A percentile compares a stretch with the other conserved stretches of the same genome.
phyloP scores from a whole-genome alignment of 1,140 invertebrate species.

The Bombus huntii region DNA sequence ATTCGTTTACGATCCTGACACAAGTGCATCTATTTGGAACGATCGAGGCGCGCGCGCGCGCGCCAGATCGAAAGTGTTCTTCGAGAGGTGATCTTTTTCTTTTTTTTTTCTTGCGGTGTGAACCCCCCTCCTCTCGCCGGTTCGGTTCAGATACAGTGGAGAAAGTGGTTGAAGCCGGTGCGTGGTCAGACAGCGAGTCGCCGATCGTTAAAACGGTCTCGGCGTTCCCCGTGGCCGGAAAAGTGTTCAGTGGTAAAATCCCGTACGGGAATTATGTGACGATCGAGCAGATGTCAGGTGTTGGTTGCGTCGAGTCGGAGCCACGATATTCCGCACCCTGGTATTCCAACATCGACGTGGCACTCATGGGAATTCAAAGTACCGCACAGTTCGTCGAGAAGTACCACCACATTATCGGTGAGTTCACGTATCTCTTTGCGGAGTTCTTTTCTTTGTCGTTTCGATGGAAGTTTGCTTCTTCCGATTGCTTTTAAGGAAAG shows the following conservation, averaged over 20 bases:
- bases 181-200: slow-evolving; percentile 33
- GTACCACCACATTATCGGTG: slow-evolving; percentile 81
- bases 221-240: background rate
- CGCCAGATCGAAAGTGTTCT: slow-evolving; percentile 39
- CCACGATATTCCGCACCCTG: slow-evolving; percentile 66
- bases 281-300: slow-evolving; percentile 66
- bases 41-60: slow-evolving; percentile 12
- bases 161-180: slow-evolving; percentile 55
- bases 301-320: slow-evolving; percentile 63
- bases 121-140: background rate
- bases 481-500: background rate
- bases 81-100: slow-evolving; percentile 43
- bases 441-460: background rate
- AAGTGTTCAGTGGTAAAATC: slow-evolving; percentile 25
- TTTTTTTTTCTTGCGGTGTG: slow-evolving; percentile 15
- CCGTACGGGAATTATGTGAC: slow-evolving; percentile 32
- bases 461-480: too few species aligned
- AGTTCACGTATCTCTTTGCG: slow-evolving; percentile 26
- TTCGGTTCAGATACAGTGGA: background rate
- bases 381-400: slow-evolving; percentile 81
- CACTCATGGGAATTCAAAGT: slow-evolving; percentile 83
- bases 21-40: slow-evolving; percentile 17
- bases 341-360: slow-evolving; percentile 71
- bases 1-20: slow-evolving; percentile 8
- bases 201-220: background rate